Evolutionary conservation across 2,113 vertebrate species (phyloP).

Genomic region (Vidua macroura): DNA sequence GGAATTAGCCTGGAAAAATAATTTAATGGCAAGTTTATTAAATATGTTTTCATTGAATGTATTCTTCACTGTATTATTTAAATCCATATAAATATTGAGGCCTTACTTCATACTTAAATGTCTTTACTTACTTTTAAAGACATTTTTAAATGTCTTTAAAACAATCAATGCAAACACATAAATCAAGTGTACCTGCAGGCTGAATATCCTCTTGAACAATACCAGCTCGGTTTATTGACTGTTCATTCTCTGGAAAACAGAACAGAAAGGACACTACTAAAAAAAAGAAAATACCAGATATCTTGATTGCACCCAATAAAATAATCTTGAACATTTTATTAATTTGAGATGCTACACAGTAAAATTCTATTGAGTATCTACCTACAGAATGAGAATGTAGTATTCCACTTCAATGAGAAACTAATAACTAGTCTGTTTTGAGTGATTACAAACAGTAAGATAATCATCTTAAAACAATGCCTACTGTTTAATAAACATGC

Average conservation of each 20-base stretch:
- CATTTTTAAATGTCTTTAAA: background rate
- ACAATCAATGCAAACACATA: background rate
- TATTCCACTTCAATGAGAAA: background rate
- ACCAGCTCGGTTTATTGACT: constrained; percentile 73
- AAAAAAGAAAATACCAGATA: background rate
- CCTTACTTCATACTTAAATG: background rate
- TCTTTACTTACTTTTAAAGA: too few relatives aligned
- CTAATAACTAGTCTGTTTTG: background rate
- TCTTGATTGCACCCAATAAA: background rate
- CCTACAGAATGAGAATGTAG: background rate
- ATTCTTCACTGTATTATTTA: background rate
- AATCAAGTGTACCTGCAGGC: constrained; percentile 74
- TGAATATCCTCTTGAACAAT: constrained; percentile 78
- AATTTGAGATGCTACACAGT: background rate
- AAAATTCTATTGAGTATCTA: background rate
- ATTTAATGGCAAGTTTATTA: background rate
- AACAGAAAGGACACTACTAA: background rate
- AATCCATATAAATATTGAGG: background rate
- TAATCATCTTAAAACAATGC: background rate
- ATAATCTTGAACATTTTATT: background rate
- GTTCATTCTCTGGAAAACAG: constrained; percentile 75
- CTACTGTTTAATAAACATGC: background rate
- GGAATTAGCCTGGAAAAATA: background rate
- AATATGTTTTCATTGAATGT: background rate
- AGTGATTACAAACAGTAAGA: background rate